Evolutionary conservation across 1,140 invertebrate genomes (phyloP).

Genomic region (Drosophila insularis): DNA sequence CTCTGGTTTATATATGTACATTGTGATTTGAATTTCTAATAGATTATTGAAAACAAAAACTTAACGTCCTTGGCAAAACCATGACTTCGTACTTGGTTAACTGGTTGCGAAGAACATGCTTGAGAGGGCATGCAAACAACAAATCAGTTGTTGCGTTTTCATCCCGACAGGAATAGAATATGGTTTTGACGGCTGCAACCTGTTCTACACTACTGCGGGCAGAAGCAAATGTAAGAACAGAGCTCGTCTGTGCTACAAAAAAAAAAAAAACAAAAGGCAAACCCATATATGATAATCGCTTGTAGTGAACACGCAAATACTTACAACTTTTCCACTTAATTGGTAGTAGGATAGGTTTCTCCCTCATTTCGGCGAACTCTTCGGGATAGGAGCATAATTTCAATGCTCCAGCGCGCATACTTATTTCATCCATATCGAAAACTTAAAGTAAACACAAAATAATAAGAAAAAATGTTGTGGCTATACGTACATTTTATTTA

Average conservation of each 20-base stretch:
- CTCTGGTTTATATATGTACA: too few relatives aligned
- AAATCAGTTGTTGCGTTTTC: constrained; percentile 26
- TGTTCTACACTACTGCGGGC: constrained; percentile 41
- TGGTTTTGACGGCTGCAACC: constrained; percentile 22
- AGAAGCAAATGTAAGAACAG: constrained; percentile 29
- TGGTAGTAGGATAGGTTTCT: constrained; percentile 31
- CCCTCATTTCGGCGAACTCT: constrained; percentile 42
- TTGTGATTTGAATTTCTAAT: too few relatives aligned
- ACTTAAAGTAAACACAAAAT: too few relatives aligned
- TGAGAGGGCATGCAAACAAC: constrained; percentile 46
- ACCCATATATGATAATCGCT: background rate
- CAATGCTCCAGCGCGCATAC: constrained; percentile 51
- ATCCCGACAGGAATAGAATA: constrained; percentile 2
- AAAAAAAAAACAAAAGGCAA: background rate
- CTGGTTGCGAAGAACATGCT: constrained; percentile 55
- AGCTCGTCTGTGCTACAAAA: constrained; percentile 18
- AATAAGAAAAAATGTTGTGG: too few relatives aligned
- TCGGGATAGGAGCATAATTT: constrained; percentile 56
- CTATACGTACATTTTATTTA: too few relatives aligned
- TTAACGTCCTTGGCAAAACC: too few relatives aligned
- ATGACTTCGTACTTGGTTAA: constrained; percentile 38
- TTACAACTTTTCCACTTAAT: constrained; percentile 43
- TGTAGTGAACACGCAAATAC: background rate
- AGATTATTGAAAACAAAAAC: too few relatives aligned
- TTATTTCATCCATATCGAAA: constrained; percentile 55